These are phyloP conservation scores for Amblyraja radiata DNA, from an alignment of 2,797 vertebrate genomes.

Conservation along the genomic window DNA sequence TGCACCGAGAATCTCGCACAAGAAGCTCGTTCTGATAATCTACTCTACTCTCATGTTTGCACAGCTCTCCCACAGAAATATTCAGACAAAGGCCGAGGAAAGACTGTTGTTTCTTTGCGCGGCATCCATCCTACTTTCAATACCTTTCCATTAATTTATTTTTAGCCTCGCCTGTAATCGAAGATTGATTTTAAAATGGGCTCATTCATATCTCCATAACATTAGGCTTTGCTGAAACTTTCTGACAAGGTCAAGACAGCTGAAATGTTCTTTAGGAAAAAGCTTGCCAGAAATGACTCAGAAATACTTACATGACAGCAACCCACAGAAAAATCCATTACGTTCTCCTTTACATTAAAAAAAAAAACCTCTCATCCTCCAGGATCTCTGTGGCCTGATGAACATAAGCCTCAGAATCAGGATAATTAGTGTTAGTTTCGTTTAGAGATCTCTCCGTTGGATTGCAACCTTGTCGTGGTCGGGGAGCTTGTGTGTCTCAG, in stretches of 20 bases:
- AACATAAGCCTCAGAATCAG: neutral
- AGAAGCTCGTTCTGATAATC: neutral
- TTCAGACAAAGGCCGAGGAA: neutral
- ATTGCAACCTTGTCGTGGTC: no score
- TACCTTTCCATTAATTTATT: conserved; percentile 8
- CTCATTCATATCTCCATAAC: conserved; percentile 15
- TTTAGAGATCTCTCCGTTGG: no score
- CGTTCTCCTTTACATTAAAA: conserved; percentile 10
- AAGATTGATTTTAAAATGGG: conserved; percentile 27
- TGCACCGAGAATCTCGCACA: neutral
- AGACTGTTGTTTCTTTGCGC: neutral
- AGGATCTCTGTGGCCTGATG: neutral
- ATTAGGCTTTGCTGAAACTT: conserved; percentile 30
- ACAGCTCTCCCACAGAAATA: no score
- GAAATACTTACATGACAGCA: neutral
- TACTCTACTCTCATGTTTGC: neutral
- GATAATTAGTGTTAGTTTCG: no score
- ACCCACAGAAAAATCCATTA: neutral
- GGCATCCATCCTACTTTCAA: neutral
- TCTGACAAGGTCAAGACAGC: conserved; percentile 29
- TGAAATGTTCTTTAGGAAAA: neutral
- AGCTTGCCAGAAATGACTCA: neutral
- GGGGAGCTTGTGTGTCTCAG: no score
- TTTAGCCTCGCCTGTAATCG: conserved; percentile 2
- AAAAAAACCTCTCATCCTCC: neutral